A percentile compares a stretch with the other conserved stretches of the same genome.
Conservation (phyloP, 2,888 invertebrate genomes). For the Macrosiphum euphorbiae region DNA sequence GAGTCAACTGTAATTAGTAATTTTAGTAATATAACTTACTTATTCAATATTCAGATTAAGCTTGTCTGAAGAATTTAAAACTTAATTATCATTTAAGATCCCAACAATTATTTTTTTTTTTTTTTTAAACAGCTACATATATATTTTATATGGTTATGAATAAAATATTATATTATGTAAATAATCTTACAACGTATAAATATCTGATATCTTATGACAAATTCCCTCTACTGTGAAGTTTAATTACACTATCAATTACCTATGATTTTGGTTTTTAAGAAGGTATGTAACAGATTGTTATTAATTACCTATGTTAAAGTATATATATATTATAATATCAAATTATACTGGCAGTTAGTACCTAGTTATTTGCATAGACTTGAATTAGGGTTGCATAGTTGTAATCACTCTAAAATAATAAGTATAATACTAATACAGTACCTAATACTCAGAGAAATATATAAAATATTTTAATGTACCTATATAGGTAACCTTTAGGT, state of each 20-base stretch:
- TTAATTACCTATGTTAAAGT: neutral
- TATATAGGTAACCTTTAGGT: too few species aligned
- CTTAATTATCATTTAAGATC: neutral
- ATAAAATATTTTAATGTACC: neutral
- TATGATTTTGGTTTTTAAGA: neutral
- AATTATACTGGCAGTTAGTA: neutral
- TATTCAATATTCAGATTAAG: neutral
- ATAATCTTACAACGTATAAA: neutral
- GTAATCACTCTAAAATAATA: neutral
- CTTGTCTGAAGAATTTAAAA: neutral
- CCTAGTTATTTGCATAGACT: neutral
- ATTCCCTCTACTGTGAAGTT: neutral
- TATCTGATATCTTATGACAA: neutral
- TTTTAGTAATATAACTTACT: neutral
- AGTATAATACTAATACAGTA: neutral
- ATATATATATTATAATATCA: neutral
- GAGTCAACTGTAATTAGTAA: neutral
- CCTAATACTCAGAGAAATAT: neutral
- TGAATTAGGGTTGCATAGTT: neutral
- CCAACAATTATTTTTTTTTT: neutral
- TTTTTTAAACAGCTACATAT: neutral
- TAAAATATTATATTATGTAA: neutral
- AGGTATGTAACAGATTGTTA: neutral
- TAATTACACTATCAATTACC: neutral
- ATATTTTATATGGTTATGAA: neutral